Evolutionary conservation across 2,797 vertebrate genomes (phyloP).

Genomic region (Acanthurus lineatus): DNA sequence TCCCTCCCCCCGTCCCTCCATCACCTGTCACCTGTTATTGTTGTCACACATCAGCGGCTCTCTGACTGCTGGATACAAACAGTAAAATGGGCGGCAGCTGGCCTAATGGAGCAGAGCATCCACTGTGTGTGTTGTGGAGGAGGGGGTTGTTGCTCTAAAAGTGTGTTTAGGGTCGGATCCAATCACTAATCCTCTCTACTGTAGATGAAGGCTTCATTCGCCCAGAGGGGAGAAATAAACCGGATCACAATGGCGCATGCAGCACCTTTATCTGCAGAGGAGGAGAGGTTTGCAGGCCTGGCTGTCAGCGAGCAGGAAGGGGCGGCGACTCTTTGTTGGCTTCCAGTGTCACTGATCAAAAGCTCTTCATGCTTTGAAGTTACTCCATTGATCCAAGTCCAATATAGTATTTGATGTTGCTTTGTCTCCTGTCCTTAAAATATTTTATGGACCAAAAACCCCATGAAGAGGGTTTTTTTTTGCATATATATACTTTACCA

Average conservation of each 20-base stretch:
- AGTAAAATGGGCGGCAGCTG: conserved; percentile 56
- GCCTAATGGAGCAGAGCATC: conserved; percentile 27
- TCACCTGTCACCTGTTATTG: conserved; percentile 74
- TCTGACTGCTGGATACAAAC: conserved; percentile 32
- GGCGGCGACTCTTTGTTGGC: conserved; percentile 46
- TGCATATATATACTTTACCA: no score
- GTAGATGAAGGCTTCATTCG: conserved; percentile 38
- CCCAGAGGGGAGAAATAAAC: conserved; percentile 32
- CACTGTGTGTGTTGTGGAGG: conserved; percentile 4
- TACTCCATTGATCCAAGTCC: conserved; percentile 2
- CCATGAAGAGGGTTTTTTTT: no score
- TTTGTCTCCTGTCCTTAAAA: no score
- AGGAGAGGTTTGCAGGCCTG: conserved; percentile 17
- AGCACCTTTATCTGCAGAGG: conserved; percentile 34
- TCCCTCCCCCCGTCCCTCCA: conserved; percentile 26
- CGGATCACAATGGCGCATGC: conserved; percentile 26
- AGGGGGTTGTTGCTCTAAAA: conserved; percentile 31
- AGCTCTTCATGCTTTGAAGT: conserved; percentile 59
- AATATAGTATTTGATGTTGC: neutral
- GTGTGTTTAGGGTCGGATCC: conserved; percentile 27
- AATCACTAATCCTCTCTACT: conserved; percentile 38
- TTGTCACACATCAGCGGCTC: conserved; percentile 64
- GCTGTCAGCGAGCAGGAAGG: conserved; percentile 36
- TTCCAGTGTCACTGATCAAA: conserved; percentile 58
- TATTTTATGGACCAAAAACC: no score